Conservation (phyloP, 2,888 invertebrate species). For the Myopa tessellatipennis region DNA sequence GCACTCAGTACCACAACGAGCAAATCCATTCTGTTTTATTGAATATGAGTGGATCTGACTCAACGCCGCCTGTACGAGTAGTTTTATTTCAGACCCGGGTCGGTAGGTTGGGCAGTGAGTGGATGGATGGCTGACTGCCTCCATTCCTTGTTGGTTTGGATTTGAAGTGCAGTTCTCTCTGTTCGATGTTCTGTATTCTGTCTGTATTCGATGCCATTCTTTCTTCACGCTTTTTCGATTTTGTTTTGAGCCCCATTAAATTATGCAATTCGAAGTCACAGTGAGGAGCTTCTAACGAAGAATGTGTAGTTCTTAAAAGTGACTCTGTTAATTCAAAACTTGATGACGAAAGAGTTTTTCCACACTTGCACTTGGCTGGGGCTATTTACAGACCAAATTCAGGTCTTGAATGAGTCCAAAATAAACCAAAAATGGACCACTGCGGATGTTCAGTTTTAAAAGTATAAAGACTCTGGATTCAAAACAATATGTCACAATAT, state of each 20-base stretch:
- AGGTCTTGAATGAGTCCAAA: conserved; percentile 17
- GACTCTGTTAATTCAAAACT: conserved; percentile 36
- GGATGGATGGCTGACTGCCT: conserved; percentile 1
- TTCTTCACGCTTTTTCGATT: background rate
- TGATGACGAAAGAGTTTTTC: conserved; percentile 63
- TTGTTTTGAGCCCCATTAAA: conserved; percentile 16
- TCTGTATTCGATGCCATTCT: background rate
- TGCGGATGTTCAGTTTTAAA: too few relatives aligned
- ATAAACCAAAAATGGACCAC: background rate
- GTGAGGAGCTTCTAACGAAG: conserved; percentile 12
- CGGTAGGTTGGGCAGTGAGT: background rate
- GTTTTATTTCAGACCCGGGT: background rate
- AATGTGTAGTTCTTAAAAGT: background rate
- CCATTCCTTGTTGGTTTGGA: too few relatives aligned
- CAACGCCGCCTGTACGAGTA: background rate
- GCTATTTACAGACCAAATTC: conserved; percentile 33
- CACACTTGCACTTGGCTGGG: conserved; percentile 62
- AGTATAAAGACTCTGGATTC: too few relatives aligned
- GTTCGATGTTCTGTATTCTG: background rate
- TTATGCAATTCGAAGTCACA: conserved; percentile 36
- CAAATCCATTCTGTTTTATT: background rate
- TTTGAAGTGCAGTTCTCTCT: too few relatives aligned
- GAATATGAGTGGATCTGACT: conserved; percentile 15
- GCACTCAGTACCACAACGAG: background rate
- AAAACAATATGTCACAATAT: too few relatives aligned